Evolutionary conservation across 2,797 vertebrate species (phyloP).

Genomic region (Melanotaenia trifasciata): DNA sequence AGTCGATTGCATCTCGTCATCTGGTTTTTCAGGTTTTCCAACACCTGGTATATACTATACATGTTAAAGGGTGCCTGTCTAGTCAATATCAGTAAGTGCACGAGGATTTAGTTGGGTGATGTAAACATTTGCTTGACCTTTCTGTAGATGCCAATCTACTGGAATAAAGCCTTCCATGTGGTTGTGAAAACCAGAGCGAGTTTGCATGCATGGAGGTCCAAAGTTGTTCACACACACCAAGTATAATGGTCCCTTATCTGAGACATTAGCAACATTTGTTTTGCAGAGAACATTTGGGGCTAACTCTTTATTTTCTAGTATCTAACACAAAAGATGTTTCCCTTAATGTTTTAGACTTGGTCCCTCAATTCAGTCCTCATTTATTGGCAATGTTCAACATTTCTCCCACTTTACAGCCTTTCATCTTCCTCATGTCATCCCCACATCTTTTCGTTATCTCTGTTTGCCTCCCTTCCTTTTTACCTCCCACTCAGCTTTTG

Average conservation of each 20-base stretch:
- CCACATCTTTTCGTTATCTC: constrained; percentile 8
- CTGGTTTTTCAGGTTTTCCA: neutral
- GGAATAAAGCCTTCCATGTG: neutral
- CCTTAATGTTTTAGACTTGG: neutral
- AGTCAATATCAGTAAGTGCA: too few species aligned
- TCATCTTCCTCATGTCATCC: constrained; percentile 6
- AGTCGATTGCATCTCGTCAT: neutral
- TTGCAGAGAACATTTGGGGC: neutral
- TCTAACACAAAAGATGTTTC: neutral
- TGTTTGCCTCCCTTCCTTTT: constrained; percentile 63
- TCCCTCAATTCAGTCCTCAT: neutral
- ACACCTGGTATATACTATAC: too few species aligned
- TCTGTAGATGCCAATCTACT: too few species aligned
- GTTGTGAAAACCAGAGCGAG: neutral
- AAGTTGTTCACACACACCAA: neutral
- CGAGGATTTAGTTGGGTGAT: too few species aligned
- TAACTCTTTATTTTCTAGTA: neutral
- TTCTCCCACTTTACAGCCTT: neutral
- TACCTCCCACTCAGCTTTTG: constrained; percentile 44
- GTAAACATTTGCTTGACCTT: too few species aligned
- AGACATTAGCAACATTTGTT: neutral
- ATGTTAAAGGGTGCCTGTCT: too few species aligned
- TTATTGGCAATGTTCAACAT: neutral
- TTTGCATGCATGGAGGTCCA: neutral
- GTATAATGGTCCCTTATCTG: neutral